Conservation (phyloP, 2,888 invertebrate genomes). For the Leptothorax acervorum region DNA sequence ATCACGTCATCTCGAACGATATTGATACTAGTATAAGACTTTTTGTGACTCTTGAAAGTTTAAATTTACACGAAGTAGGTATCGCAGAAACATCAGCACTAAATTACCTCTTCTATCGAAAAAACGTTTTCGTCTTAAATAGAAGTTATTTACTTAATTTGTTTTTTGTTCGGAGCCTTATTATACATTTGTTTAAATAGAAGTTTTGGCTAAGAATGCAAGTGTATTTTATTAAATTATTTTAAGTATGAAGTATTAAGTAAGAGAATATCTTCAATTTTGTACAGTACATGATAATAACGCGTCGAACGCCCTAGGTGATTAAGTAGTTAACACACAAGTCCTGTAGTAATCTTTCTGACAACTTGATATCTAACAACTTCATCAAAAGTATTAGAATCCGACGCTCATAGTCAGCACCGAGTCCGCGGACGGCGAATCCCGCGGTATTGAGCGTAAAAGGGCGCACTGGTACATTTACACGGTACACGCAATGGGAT, state of each 20-base stretch:
- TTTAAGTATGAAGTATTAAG: background rate
- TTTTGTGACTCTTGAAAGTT: background rate
- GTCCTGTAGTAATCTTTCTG: background rate
- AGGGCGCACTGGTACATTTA: background rate
- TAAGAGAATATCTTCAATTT: background rate
- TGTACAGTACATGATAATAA: background rate
- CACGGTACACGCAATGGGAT: slow-evolving; percentile 10
- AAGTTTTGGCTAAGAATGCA: no score
- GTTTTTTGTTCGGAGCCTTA: no score
- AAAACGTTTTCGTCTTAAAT: background rate
- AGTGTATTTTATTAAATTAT: background rate
- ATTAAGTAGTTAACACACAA: background rate
- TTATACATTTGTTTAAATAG: no score
- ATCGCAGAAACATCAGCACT: background rate
- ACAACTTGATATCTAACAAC: background rate
- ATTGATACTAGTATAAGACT: background rate
- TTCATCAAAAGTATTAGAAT: background rate
- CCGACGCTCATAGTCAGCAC: background rate
- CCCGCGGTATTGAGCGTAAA: background rate
- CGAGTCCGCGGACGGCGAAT: no score
- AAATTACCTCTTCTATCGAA: background rate
- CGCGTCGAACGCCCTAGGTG: background rate
- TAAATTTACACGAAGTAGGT: background rate
- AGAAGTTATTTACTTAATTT: no score
- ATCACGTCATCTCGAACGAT: background rate